A percentile compares a stretch with the other conserved stretches of the same genome.
Evolutionary conservation across 2,888 invertebrate genomes (phyloP).

Genomic region (Thyatira batis): DNA sequence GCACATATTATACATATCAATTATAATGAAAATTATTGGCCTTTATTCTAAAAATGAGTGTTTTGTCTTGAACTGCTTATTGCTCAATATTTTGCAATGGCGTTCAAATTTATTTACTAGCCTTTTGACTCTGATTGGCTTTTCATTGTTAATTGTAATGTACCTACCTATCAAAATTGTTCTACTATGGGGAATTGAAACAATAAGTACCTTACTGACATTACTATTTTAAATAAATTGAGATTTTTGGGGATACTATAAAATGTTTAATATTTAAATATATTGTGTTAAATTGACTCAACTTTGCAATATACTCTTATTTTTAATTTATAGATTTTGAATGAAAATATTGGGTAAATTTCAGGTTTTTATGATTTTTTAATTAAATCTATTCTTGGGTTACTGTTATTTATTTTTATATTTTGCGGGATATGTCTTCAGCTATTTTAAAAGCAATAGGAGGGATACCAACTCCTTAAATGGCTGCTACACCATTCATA

Average conservation of each 20-base stretch:
- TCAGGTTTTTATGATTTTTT: too few relatives aligned
- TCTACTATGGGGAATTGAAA: not conserved
- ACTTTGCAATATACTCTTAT: not conserved
- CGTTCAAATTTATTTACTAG: slow-evolving; percentile 24
- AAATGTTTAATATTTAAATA: slow-evolving; percentile 1
- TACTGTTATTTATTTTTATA: too few relatives aligned
- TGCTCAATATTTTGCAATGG: not conserved
- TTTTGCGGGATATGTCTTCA: too few relatives aligned
- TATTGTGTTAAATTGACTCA: slow-evolving; percentile 7
- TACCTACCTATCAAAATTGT: not conserved
- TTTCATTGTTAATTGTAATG: not conserved
- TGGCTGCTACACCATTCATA: too few relatives aligned
- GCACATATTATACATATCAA: too few relatives aligned
- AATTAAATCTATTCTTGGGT: too few relatives aligned
- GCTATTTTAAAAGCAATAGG: too few relatives aligned
- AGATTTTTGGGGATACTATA: not conserved
- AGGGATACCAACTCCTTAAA: too few relatives aligned
- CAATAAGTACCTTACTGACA: not conserved
- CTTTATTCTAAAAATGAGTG: not conserved
- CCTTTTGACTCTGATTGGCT: slow-evolving; percentile 41
- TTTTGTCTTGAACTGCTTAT: not conserved
- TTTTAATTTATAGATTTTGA: slow-evolving; percentile 1
- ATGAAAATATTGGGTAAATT: not conserved
- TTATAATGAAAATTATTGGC: not conserved
- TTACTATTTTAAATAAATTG: not conserved